Conservation (phyloP, 2,113 vertebrate species). For the Symphodus melops region DNA sequence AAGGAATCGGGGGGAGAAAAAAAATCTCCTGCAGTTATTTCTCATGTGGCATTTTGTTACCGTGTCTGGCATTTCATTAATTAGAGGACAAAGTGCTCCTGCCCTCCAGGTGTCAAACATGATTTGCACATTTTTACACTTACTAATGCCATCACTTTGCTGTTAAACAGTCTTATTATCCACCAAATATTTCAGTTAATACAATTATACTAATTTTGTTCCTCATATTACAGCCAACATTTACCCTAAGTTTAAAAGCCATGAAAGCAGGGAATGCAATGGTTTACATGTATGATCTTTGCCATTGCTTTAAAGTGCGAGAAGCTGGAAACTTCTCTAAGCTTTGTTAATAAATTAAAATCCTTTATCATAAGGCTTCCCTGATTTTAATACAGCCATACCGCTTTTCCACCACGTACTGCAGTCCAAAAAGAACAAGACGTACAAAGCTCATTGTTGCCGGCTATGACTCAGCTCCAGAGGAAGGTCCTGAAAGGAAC, state of each 20-base stretch:
- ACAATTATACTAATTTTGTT: constrained; percentile 49
- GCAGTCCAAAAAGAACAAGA: constrained; percentile 58
- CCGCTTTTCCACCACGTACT: constrained; percentile 47
- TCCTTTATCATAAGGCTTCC: constrained; percentile 56
- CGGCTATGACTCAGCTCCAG: constrained; percentile 54
- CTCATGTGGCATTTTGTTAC: constrained; percentile 54
- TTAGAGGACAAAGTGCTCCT: neutral
- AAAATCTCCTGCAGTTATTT: constrained; percentile 38
- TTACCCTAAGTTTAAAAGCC: constrained; percentile 36
- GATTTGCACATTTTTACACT: constrained; percentile 19
- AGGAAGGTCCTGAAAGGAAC: constrained; percentile 43
- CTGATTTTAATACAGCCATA: constrained; percentile 39
- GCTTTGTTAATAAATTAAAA: constrained; percentile 46
- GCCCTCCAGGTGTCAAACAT: constrained; percentile 15
- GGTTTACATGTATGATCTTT: constrained; percentile 11
- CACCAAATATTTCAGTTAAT: constrained; percentile 49
- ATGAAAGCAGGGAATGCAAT: constrained; percentile 38
- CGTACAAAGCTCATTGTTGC: constrained; percentile 51
- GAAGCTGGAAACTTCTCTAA: neutral
- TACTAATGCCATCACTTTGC: constrained; percentile 25
- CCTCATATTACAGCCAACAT: constrained; percentile 38
- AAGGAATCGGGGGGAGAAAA: constrained; percentile 36
- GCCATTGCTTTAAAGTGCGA: no score
- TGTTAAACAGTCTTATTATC: constrained; percentile 25
- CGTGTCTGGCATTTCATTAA: constrained; percentile 33